Base-by-base conservation (phyloP, 2,888 invertebrate species). In the Neoscelio sp. region DNA sequence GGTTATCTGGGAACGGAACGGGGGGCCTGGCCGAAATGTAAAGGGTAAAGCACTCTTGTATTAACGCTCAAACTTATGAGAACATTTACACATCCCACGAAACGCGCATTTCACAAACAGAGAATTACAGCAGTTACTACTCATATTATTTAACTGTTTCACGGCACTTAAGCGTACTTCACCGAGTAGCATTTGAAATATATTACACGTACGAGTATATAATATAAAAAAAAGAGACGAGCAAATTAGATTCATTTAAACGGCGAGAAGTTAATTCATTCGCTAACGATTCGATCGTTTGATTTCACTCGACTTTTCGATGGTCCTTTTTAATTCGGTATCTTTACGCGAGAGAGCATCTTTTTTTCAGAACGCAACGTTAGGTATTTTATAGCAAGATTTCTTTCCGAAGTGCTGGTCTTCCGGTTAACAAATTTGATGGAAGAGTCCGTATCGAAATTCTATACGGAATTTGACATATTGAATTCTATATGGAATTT, bases 1-100 rank as follows among this genome's bases (percentile, higher is more conserved):
- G n/a, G 71, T 75, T 76, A 76, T 76, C 76, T 75, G 71, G 48
- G 65, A 76, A 76, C 62, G 67, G 54, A 80, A 76, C 71, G 40
- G 71, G 30, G 56, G 67, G 76, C 62, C 79, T 73, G 76, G 76
- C 76, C 76, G 73, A 71, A 75, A 75, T 79, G 75, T 76, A 80
- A 75, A 80, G 79, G 80, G 76, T 80, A 76, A 67, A 80, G 75
- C 79, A 76, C 79, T 71, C 71, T 79, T 75, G 70, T 73, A 75
- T 79, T 79, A 75, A 79, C 35, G 75, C 60, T 75, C 52, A 65
- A 76, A 80, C 75, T 80, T 71, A 74, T 65, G 74, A 67, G 70
- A 79, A 79, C 79, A 79, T 75, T 75, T 74, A 75, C 79, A 71
- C 75, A 71, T 67, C 33, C 77, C 76, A 58, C 77, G 73, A 70